Percentiles rank a stretch among this genome's conserved stretches.
Conservation (phyloP, 2,888 invertebrate species). For the Andrena trimmerana region DNA sequence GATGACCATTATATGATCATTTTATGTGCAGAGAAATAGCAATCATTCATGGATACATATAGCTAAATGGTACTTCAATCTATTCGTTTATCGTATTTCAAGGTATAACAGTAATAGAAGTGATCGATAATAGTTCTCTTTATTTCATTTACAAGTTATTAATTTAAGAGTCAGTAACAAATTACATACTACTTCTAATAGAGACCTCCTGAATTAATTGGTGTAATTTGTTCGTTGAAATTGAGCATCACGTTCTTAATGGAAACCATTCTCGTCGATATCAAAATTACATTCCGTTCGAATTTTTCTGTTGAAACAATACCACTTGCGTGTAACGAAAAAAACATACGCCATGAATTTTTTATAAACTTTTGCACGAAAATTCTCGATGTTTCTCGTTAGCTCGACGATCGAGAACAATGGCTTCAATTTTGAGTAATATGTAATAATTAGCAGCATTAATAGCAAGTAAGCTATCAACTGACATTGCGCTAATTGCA, state of each 20-base stretch:
- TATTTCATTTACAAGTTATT: too few species aligned
- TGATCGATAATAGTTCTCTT: too few species aligned
- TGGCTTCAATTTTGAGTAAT: conserved; percentile 47
- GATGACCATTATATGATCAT: neutral
- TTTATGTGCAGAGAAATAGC: neutral
- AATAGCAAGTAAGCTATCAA: neutral
- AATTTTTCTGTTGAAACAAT: conserved; percentile 21
- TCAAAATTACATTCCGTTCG: neutral
- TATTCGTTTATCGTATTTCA: too few species aligned
- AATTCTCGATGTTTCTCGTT: conserved; percentile 52
- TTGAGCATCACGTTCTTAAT: neutral
- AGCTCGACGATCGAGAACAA: conserved; percentile 54
- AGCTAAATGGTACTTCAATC: neutral
- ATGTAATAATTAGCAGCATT: conserved; percentile 11
- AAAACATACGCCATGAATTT: conserved; percentile 9
- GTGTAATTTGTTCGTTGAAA: neutral
- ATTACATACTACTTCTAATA: neutral
- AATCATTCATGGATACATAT: neutral
- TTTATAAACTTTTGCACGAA: conserved; percentile 16
- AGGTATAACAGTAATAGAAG: too few species aligned
- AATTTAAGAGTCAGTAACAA: too few species aligned
- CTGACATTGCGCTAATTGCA: conserved; percentile 12
- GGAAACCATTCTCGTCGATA: neutral
- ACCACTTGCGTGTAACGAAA: neutral
- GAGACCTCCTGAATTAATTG: neutral